phyloP scores from a whole-genome alignment of 2,888 invertebrate genomes.

The Eilema sororculum region DNA sequence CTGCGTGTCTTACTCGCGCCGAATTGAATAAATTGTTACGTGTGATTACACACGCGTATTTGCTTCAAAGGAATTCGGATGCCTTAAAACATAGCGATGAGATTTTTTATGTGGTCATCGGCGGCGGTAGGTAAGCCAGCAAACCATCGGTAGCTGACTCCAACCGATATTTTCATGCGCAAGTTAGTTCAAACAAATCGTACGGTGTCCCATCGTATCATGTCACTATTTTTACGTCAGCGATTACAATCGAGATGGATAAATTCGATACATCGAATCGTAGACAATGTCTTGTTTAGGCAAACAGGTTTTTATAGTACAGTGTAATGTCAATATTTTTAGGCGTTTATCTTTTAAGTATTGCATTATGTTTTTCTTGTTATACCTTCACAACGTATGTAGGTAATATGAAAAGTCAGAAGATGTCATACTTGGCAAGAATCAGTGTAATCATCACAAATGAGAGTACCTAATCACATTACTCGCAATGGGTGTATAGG shows the following conservation, averaged over 20 bases:
- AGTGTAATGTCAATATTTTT: neutral
- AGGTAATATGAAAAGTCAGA: neutral
- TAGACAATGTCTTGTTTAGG: constrained; percentile 48
- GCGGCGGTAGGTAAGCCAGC: constrained; percentile 85
- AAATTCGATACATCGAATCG: constrained; percentile 47
- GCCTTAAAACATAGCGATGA: constrained; percentile 74
- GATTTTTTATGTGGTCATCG: constrained; percentile 66
- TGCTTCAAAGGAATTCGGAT: constrained; percentile 83
- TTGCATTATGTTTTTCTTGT: neutral
- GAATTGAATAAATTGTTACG: constrained; percentile 82
- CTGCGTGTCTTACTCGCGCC: constrained; percentile 59
- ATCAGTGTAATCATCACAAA: neutral
- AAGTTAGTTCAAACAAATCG: constrained; percentile 86
- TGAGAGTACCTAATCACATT: no score
- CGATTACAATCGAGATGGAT: constrained; percentile 57
- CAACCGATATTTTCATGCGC: constrained; percentile 79
- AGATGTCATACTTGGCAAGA: neutral
- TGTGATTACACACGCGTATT: constrained; percentile 84
- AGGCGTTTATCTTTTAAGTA: neutral
- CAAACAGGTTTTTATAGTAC: constrained; percentile 36
- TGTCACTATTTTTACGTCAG: constrained; percentile 72
- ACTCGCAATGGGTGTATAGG: no score
- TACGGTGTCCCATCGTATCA: constrained; percentile 81
- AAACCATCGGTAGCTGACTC: constrained; percentile 85
- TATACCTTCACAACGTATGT: neutral